Conservation (phyloP, 2,888 invertebrate genomes). For the Gerosis bhagava region DNA sequence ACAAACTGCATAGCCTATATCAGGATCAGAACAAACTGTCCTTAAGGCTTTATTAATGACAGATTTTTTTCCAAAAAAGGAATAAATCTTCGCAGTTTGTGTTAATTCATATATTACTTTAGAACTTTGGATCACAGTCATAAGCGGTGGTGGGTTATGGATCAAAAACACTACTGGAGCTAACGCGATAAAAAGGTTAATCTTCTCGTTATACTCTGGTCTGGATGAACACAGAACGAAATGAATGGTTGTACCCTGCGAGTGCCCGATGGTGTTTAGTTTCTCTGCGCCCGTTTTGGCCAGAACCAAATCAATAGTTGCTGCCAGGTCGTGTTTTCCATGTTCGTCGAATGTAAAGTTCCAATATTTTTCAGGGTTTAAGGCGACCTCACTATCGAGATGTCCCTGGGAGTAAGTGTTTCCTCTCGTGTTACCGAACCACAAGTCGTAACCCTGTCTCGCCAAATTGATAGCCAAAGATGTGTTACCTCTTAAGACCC, state of each 20-base stretch:
- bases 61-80: too few species aligned
- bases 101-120: too few species aligned
- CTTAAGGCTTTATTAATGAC: neutral
- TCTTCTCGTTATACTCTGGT: conserved; percentile 68
- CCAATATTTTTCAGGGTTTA: conserved; percentile 60
- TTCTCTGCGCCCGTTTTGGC: conserved; percentile 67
- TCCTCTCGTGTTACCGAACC: conserved; percentile 76
- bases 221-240: conserved; percentile 68
- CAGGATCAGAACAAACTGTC: conserved; percentile 19
- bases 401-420: conserved; percentile 82
- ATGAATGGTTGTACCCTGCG: conserved; percentile 81
- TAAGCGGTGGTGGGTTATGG: neutral
- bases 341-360: conserved; percentile 86
- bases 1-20: conserved; percentile 27
- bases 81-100: too few species aligned
- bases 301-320: conserved; percentile 67
- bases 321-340: conserved; percentile 86
- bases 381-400: conserved; percentile 53
- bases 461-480: conserved; percentile 55
- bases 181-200: neutral
- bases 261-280: conserved; percentile 85
- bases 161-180: conserved; percentile 4
- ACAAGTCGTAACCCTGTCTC: conserved; percentile 72
- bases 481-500: conserved; percentile 44
- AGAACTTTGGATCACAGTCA: neutral